Conservation (phyloP, 2,888 invertebrate genomes). For the Synanthedon formicaeformis region DNA sequence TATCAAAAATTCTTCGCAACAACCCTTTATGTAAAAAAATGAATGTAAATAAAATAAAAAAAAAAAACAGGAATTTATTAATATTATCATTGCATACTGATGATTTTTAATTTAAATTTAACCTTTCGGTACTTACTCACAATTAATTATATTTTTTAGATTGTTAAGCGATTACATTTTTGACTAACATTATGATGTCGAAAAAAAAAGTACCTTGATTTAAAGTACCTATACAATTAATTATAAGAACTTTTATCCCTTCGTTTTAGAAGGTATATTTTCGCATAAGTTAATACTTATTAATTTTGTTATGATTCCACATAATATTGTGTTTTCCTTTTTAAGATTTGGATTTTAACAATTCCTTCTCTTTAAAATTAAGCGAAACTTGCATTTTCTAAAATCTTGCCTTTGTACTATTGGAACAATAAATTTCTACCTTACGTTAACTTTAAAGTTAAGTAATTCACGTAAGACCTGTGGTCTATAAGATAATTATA, state of each 20-base stretch:
- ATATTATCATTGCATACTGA: not conserved
- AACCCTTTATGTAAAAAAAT: no score
- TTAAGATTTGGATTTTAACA: not conserved
- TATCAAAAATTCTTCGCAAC: no score
- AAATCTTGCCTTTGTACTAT: constrained; percentile 21
- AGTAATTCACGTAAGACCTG: constrained; percentile 44
- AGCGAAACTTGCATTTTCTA: constrained; percentile 27
- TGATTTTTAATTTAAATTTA: constrained; percentile 11
- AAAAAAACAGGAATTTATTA: no score
- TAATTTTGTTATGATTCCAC: constrained; percentile 9
- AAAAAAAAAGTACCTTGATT: constrained; percentile 4
- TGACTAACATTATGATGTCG: constrained; percentile 12
- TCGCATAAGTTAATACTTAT: constrained; percentile 16
- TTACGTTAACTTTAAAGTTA: constrained; percentile 19
- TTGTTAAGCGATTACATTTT: constrained; percentile 19
- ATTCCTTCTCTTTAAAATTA: not conserved
- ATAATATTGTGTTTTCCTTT: not conserved
- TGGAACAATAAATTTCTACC: constrained; percentile 7
- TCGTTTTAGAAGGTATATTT: constrained; percentile 54
- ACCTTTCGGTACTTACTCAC: no score
- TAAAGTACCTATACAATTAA: not conserved
- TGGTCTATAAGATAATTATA: constrained; percentile 51
- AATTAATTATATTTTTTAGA: not conserved
- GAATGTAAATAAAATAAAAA: no score
- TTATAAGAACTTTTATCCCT: constrained; percentile 18